A percentile compares a stretch with the other conserved stretches of the same genome.
Conservation (phyloP, 2,113 vertebrate species). For the Planiliza haematocheilus region DNA sequence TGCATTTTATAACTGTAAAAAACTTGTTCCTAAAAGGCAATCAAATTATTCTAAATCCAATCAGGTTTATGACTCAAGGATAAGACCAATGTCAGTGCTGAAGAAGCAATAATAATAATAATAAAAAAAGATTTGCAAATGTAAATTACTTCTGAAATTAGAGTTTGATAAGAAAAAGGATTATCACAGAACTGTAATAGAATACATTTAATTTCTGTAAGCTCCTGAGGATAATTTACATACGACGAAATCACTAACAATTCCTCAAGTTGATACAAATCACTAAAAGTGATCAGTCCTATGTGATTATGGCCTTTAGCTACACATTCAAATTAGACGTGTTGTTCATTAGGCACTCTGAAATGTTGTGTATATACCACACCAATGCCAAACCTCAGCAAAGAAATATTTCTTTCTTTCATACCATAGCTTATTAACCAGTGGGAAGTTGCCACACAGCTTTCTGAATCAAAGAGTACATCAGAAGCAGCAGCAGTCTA, state of each 20-base stretch:
- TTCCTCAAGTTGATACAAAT: slow-evolving; percentile 10
- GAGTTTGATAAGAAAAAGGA: neutral
- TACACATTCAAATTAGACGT: neutral
- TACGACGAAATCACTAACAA: neutral
- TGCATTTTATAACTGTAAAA: too few relatives aligned
- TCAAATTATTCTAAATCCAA: neutral
- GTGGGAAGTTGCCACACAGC: slow-evolving; percentile 13
- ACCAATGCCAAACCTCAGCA: slow-evolving; percentile 9
- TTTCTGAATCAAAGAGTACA: slow-evolving; percentile 25
- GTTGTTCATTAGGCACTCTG: neutral
- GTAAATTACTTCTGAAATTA: slow-evolving; percentile 14
- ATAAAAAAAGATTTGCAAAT: neutral
- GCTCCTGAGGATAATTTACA: neutral
- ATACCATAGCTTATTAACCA: slow-evolving; percentile 20
- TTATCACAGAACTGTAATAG: neutral
- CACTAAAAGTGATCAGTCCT: neutral
- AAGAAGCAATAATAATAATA: neutral
- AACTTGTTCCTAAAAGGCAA: neutral
- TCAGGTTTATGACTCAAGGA: neutral
- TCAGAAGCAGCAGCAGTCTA: slow-evolving; percentile 4
- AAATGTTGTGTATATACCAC: neutral
- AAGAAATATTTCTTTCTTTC: slow-evolving; percentile 5
- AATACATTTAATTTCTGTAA: slow-evolving; percentile 5
- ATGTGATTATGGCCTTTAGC: neutral
- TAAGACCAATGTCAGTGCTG: neutral